A percentile compares a stretch with the other conserved stretches of the same genome.
Conservation (phyloP, 2,888 invertebrate species). For the Tetragnatha montana region DNA sequence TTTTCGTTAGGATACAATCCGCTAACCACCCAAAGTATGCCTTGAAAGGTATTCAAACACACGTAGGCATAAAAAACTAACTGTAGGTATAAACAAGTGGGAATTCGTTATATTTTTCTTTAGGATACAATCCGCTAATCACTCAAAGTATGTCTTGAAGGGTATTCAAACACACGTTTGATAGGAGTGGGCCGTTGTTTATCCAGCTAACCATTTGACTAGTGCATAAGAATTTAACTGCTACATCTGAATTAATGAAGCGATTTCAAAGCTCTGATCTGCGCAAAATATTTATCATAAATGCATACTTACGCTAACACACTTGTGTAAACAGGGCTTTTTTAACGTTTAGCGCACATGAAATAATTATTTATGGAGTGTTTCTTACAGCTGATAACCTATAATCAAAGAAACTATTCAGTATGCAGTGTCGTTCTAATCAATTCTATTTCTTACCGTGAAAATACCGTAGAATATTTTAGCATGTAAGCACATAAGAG, state of each 20-base stretch:
- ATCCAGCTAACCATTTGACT: constrained; percentile 1
- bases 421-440: no score
- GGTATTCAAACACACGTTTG: neutral
- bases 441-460: no score
- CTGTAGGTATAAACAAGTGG: no score
- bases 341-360: neutral
- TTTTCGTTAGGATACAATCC: no score
- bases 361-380: neutral
- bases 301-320: neutral
- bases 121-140: no score
- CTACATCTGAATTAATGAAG: neutral
- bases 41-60: neutral
- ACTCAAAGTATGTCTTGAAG: neutral
- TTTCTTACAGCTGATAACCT: no score
- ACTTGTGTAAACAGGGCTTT: neutral
- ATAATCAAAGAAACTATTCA: no score
- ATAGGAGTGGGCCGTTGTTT: neutral
- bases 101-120: no score
- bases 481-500: no score
- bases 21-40: neutral
- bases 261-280: neutral
- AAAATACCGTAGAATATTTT: no score
- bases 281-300: neutral
- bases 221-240: neutral
- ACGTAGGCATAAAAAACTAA: neutral